These are phyloP conservation scores for Romanogobio albipinnatus DNA, from an alignment of 2,113 vertebrate species.

Conservation along the genomic window DNA sequence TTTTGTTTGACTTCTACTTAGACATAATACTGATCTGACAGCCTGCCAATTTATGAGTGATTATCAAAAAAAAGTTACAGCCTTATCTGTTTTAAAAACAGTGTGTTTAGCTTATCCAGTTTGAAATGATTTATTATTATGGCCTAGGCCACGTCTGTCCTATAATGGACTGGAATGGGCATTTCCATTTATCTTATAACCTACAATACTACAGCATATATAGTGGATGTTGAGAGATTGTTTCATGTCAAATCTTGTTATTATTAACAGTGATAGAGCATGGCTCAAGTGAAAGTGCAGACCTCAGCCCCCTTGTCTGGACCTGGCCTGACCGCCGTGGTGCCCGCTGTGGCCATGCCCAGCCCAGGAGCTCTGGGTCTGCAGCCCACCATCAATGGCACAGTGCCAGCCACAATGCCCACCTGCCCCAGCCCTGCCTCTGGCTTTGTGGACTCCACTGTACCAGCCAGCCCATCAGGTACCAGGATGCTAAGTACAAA, in stretches of 20 bases:
- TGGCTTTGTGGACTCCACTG: conserved; percentile 78
- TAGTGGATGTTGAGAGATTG: background rate
- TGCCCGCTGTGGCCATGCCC: conserved; percentile 79
- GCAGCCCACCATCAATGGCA: conserved; percentile 87
- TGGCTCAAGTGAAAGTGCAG: conserved; percentile 95
- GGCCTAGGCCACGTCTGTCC: background rate
- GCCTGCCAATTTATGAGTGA: background rate
- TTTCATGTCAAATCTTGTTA: background rate
- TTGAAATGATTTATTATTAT: background rate
- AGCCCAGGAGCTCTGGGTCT: conserved; percentile 82
- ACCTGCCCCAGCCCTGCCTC: conserved; percentile 81
- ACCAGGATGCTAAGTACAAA: conserved; percentile 6
- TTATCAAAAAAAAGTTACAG: background rate
- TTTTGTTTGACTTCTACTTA: background rate
- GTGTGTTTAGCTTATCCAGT: background rate
- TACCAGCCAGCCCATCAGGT: conserved; percentile 81
- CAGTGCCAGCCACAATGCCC: conserved; percentile 78
- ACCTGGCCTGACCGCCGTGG: conserved; percentile 81
- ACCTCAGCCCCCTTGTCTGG: conserved; percentile 83
- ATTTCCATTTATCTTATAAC: background rate
- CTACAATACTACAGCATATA: background rate
- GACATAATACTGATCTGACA: background rate
- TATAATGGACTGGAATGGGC: background rate
- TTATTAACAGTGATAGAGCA: conserved; percentile 80
- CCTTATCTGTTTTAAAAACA: background rate